Evolutionary conservation across 2,113 vertebrate species (phyloP).

Genomic region (Sula dactylatra): DNA sequence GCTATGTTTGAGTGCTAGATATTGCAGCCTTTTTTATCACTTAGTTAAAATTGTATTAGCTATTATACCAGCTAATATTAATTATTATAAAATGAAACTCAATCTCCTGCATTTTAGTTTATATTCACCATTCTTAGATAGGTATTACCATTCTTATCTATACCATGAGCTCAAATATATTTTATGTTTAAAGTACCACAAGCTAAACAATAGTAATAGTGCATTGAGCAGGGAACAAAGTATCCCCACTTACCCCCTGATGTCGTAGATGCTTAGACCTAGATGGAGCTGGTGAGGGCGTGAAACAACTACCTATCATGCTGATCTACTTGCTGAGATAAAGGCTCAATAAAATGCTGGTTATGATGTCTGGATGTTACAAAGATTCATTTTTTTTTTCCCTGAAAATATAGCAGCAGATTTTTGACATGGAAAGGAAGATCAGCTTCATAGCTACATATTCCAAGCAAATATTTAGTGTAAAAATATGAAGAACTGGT

Average conservation of each 20-base stretch:
- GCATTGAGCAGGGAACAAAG: neutral
- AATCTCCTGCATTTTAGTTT: neutral
- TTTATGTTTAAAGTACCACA: neutral
- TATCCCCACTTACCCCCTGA: neutral
- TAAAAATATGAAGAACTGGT: neutral
- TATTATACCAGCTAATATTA: neutral
- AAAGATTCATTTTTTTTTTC: neutral
- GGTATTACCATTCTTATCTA: neutral
- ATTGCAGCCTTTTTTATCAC: neutral
- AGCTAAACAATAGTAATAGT: neutral
- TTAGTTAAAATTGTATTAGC: neutral
- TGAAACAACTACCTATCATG: neutral
- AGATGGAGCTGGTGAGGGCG: neutral
- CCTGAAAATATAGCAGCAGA: neutral
- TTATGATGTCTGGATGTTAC: neutral
- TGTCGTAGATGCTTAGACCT: neutral
- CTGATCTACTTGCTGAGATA: neutral
- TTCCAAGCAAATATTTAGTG: neutral
- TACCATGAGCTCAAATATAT: neutral
- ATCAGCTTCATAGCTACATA: neutral
- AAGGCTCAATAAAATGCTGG: neutral
- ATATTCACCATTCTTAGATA: neutral
- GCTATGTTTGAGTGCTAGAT: neutral
- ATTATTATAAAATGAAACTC: neutral
- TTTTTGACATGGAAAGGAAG: neutral